Conservation (phyloP, 1,140 invertebrate genomes). For the Eriocheir sinensis region DNA sequence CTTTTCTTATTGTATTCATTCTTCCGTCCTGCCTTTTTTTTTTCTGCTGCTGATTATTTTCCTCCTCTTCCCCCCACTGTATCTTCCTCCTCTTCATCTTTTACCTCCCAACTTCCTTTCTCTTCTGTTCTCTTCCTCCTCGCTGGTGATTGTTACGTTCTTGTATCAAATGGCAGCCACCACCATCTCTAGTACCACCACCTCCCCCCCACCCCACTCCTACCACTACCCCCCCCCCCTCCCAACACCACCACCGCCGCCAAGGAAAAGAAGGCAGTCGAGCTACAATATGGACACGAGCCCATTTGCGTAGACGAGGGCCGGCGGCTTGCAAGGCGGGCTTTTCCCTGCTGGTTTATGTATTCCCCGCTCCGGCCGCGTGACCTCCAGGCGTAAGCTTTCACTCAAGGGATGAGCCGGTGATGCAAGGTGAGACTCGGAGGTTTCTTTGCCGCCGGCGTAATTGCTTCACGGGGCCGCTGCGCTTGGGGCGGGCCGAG, state of each 20-base stretch:
- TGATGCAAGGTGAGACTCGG: constrained; percentile 1
- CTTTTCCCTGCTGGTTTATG: not conserved
- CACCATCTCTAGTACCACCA: not conserved
- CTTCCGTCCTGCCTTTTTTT: too few relatives aligned
- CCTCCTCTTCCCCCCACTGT: not conserved
- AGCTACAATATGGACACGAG: not conserved
- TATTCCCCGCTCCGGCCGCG: not conserved
- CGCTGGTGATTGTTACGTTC: not conserved
- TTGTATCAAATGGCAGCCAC: not conserved
- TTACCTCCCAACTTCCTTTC: not conserved
- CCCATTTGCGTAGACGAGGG: too few relatives aligned
- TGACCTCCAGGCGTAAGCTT: not conserved
- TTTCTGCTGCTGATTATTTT: too few relatives aligned
- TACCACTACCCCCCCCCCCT: too few relatives aligned
- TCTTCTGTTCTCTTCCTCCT: not conserved
- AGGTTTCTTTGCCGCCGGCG: not conserved
- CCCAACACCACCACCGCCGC: not conserved
- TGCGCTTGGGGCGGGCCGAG: not conserved
- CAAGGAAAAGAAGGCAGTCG: not conserved
- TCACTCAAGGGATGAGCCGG: constrained; percentile 20
- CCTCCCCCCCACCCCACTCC: too few relatives aligned
- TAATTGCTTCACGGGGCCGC: not conserved
- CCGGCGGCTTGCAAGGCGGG: not conserved
- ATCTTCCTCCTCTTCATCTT: not conserved
- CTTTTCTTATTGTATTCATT: too few relatives aligned